Evolutionary conservation across 2,113 vertebrate genomes (phyloP).

Genomic region (Saccopteryx leptura): DNA sequence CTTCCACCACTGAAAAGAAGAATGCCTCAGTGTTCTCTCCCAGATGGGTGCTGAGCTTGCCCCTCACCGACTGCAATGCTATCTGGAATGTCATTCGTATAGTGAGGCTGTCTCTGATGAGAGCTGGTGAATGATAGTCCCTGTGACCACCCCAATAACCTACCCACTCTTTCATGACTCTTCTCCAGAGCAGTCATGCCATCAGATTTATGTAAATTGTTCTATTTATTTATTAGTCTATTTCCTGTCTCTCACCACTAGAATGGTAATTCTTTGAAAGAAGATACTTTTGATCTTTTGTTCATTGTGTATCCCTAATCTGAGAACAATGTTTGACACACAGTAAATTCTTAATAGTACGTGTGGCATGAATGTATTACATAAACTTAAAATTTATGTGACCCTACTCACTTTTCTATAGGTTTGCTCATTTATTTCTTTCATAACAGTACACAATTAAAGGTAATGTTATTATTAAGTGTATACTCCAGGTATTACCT

Average conservation of each 20-base stretch:
- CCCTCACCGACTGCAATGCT: accelerated
- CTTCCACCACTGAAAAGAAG: not conserved
- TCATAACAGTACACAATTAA: not conserved
- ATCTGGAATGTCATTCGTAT: not conserved
- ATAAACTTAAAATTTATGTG: not conserved
- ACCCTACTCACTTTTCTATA: not conserved
- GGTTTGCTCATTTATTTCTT: not conserved
- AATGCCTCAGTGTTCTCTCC: not conserved
- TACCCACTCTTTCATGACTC: not conserved
- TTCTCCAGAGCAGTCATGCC: not conserved
- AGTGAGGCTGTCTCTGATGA: not conserved
- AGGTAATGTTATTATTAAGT: not conserved
- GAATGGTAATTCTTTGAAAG: not conserved
- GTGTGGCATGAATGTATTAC: not conserved
- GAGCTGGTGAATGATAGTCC: accelerated
- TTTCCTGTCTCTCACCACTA: not conserved
- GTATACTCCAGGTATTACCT: not conserved
- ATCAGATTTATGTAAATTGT: not conserved
- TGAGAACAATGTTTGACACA: not conserved
- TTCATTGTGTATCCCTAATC: not conserved
- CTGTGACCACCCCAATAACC: accelerated
- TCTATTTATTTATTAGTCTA: not conserved
- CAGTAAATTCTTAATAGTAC: not conserved
- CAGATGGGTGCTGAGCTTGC: accelerated
- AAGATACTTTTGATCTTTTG: not conserved